Evolutionary conservation across 1,140 invertebrate species (phyloP).

Genomic region (Drosophila insularis): DNA sequence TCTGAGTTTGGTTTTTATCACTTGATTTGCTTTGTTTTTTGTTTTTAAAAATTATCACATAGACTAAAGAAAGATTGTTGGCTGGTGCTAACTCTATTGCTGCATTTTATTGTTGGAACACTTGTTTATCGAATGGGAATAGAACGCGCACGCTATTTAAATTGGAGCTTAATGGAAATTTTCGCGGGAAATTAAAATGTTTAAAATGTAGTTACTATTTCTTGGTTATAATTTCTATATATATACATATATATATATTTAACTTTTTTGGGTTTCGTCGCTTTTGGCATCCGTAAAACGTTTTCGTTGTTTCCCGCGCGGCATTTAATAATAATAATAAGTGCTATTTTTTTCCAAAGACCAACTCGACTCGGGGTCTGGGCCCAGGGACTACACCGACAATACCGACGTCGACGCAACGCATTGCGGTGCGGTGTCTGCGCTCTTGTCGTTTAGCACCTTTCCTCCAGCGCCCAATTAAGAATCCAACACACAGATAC

Average conservation of each 20-base stretch:
- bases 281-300: conserved; percentile 58
- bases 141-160: conserved; percentile 32
- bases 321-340: conserved; percentile 62
- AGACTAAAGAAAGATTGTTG: conserved; percentile 36
- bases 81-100: neutral
- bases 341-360: conserved; percentile 54
- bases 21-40: conserved; percentile 45
- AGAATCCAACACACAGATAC: conserved; percentile 53
- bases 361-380: conserved; percentile 37
- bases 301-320: conserved; percentile 55
- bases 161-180: neutral
- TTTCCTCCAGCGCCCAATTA: conserved; percentile 70
- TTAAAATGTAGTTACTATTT: too few species aligned
- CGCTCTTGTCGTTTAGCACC: conserved; percentile 62
- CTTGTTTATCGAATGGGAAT: conserved; percentile 11
- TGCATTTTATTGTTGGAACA: neutral
- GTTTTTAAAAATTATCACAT: conserved; percentile 67
- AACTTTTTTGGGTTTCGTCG: neutral
- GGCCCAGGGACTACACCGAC: conserved; percentile 34
- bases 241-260: neutral
- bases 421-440: conserved; percentile 69
- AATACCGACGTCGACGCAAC: conserved; percentile 57
- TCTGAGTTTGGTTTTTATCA: conserved; percentile 66
- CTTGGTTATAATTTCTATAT: neutral
- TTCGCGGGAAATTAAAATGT: neutral